Conservation (phyloP, 2,888 invertebrate genomes). For the Nomada fabriciana region DNA sequence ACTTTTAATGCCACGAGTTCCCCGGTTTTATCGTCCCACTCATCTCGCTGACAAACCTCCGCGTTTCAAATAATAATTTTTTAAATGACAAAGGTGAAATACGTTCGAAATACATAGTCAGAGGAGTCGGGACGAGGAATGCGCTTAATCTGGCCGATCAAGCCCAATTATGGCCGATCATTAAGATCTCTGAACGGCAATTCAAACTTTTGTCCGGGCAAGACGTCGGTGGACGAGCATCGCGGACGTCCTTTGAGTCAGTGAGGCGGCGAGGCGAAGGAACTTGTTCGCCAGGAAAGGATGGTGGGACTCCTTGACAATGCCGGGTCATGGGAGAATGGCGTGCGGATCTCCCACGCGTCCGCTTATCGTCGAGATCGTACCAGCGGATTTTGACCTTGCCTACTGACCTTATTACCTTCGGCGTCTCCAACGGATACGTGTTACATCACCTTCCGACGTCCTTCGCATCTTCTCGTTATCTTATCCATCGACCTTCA, state of each 20-base stretch:
- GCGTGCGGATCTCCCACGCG: slow-evolving; percentile 75
- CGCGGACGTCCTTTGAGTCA: slow-evolving; percentile 42
- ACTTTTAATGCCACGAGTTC: too few relatives aligned
- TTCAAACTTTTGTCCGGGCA: slow-evolving; percentile 2
- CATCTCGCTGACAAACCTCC: too few relatives aligned
- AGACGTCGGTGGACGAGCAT: slow-evolving; percentile 25
- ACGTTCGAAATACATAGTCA: neutral
- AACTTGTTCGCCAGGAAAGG: slow-evolving; percentile 56
- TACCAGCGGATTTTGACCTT: slow-evolving; percentile 72
- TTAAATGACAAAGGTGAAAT: too few relatives aligned
- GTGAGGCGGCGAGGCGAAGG: slow-evolving; percentile 56
- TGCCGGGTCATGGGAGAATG: slow-evolving; percentile 79
- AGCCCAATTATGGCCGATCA: neutral
- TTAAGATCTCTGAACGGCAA: slow-evolving; percentile 14
- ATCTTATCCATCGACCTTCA: slow-evolving; percentile 55
- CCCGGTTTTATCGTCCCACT: too few relatives aligned
- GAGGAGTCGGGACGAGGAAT: too few relatives aligned
- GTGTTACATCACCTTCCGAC: slow-evolving; percentile 54
- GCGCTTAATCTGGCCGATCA: neutral
- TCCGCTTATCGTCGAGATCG: slow-evolving; percentile 71
- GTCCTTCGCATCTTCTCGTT: slow-evolving; percentile 30
- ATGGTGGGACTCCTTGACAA: slow-evolving; percentile 76
- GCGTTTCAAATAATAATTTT: too few relatives aligned
- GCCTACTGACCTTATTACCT: slow-evolving; percentile 77
- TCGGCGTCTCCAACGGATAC: slow-evolving; percentile 45